phyloP scores from a whole-genome alignment of 2,888 invertebrate species.

The Stenotaenia linearis region DNA sequence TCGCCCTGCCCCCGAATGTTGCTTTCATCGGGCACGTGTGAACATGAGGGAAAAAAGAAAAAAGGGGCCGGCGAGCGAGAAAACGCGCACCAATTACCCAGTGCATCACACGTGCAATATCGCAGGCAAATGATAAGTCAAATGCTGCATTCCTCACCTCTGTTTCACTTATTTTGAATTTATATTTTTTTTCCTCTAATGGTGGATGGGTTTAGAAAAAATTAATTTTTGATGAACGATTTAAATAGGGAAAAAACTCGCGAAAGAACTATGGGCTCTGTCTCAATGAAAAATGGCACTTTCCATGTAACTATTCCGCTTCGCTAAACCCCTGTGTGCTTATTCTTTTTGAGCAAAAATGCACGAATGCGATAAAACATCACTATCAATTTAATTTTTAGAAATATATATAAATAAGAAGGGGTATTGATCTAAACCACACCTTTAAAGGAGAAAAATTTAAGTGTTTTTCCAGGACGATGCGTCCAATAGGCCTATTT shows the following conservation, averaged over 20 bases:
- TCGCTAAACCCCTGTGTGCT: neutral
- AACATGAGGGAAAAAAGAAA: neutral
- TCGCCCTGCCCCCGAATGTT: neutral
- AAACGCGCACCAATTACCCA: neutral
- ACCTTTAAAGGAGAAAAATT: no score
- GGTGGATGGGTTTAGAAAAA: neutral
- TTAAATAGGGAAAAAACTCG: neutral
- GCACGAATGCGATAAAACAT: neutral
- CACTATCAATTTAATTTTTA: no score
- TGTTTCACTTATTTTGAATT: no score
- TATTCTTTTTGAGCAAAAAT: neutral
- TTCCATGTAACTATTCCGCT: neutral
- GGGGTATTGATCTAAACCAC: no score
- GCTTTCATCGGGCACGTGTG: neutral
- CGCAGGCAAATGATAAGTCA: neutral
- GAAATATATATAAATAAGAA: no score
- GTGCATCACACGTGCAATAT: neutral
- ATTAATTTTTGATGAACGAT: neutral
- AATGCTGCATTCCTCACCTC: no score
- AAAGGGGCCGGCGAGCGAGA: neutral
- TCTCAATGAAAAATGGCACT: neutral
- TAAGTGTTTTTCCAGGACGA: no score
- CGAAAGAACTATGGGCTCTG: neutral
- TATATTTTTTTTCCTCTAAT: no score
- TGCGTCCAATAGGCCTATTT: no score